Evolutionary conservation across 1,140 invertebrate species (phyloP), one percentile per base, ranked within the genome.

Genomic region (Sarcophaga peregrina): DNA sequence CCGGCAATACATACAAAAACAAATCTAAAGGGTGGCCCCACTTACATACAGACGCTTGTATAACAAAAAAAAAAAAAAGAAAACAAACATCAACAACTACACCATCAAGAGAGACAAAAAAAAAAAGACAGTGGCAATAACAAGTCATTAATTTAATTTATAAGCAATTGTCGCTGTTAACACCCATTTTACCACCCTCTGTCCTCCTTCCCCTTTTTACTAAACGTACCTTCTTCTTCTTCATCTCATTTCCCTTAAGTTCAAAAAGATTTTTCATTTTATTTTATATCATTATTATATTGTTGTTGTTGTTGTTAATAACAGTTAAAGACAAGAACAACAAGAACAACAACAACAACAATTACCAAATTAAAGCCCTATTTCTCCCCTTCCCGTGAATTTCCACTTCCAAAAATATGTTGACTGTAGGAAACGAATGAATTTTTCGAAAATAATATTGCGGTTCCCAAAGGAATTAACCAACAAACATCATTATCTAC

Each of bases 61-160:
- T 76, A 47, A n/a, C n/a, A n/a, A n/a, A n/a, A n/a, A n/a, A n/a
- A n/a, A n/a, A n/a, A n/a, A n/a, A n/a, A 25, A 17, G 20, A 72
- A 72, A 72, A 25, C 8, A 17, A 72, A 25, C 17, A 72, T 15
- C 20, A 37, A 75, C 45, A 75, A 76, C 37, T 37, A 76, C 74
- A 76, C n/a, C 74, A 76, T 11, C n/a, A 5, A 6, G 8, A 8
- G n/a, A n/a, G n/a, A n/a, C n/a, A n/a, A n/a, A n/a, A 45, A 15
- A 47, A 9, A 73, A 17, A 75, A 75, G 37, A 10, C 37, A 46
- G 62, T 46, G 46, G 50, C 37, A 68, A 58, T 13, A 58, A 50
- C 80, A 81, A 58, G 80, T 81, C 80, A 82, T 58, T 82, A 58
- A 82, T 82, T 82, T 82, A 82, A 82, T 82, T 82, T 82, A 82